phyloP scores from a whole-genome alignment of 1,140 invertebrate species.

The Drosophila nikananu region DNA sequence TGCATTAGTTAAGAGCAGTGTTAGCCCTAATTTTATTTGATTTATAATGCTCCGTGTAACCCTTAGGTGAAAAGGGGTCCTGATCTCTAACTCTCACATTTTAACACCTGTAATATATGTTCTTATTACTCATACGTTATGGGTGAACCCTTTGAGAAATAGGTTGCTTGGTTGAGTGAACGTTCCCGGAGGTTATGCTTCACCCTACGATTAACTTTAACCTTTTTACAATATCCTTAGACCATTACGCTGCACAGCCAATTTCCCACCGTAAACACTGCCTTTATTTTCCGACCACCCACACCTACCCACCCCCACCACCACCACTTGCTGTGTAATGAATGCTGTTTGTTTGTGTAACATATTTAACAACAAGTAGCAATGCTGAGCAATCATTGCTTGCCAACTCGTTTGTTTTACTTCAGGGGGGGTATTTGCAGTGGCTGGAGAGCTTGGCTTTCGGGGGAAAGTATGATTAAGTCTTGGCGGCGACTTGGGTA shows the following conservation, averaged over 20 bases:
- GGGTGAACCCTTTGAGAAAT: slow-evolving; percentile 1
- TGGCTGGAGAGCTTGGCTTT: slow-evolving; percentile 17
- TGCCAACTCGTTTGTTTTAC: slow-evolving; percentile 44
- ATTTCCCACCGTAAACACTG: slow-evolving; percentile 37
- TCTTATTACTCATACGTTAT: slow-evolving; percentile 1
- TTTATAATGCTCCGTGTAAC: slow-evolving; percentile 2
- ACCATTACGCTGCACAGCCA: slow-evolving; percentile 8
- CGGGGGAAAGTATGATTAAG: slow-evolving; percentile 42
- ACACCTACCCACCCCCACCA: neutral
- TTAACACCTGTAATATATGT: slow-evolving; percentile 10
- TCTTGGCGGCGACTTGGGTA: slow-evolving; percentile 16
- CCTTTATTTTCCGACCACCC: slow-evolving; percentile 1
- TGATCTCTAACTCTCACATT: slow-evolving; percentile 3
- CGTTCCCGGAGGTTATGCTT: neutral
- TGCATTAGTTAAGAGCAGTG: slow-evolving; percentile 1
- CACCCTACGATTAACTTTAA: neutral
- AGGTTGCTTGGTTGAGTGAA: neutral
- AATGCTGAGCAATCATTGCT: slow-evolving; percentile 62
- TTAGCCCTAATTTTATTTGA: slow-evolving; percentile 13
- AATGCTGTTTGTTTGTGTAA: slow-evolving; percentile 59
- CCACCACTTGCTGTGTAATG: slow-evolving; percentile 38
- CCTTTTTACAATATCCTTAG: slow-evolving; percentile 13
- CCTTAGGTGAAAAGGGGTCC: neutral
- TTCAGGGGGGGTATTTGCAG: slow-evolving; percentile 30
- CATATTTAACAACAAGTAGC: slow-evolving; percentile 69